Base-by-base conservation (phyloP, 2,888 invertebrate species). In the Sarcophaga subvicina region DNA sequence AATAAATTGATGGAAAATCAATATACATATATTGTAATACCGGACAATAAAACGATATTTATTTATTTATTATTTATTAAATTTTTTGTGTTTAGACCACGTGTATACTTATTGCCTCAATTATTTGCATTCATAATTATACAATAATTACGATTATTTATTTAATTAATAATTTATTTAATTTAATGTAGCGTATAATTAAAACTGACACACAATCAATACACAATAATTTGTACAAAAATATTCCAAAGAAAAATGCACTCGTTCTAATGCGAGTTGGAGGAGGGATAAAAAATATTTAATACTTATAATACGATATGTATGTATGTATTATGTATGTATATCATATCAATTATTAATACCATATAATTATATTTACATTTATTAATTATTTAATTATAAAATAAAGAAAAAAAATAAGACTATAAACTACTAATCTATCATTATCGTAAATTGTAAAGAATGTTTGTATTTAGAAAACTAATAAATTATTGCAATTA, bases 171-270 rank as follows among this genome's bases (percentile, higher is more conserved):
- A 37, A 37, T 37, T 37, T 37, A 37, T 37, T 37, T 37, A 37
- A 37, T 37, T 37, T 37, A 37, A 37, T 37, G 37, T 37, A 37
- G 37, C 37, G 37, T 17, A 71, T 62, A 66, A 54, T 73, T 72
- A 70, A 76, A 64, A 71, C 22, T 20, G 14, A 54, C 54, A 54
- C 54, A 54, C 54, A 17, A 37, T 37, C 54, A 54, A 54, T 85
- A 80, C 4, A 70, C 47, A 71, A 83, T 83, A 83, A 63, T 86
- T 86, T 86, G 72, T 86, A 86, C 86, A 86, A 67, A 71, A 70
- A 79, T 69, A 67, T 37, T 64, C 70, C 17, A 77, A 14, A 67
- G 25, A 80, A 76, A 83, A 86, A 77, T 83, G 80, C 79, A 83
- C 22, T 76, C 54, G 27, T 71, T 86, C n/a, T 25, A 72, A 14